Conservation (phyloP, 2,797 vertebrate genomes). For the Ciconia nigra region DNA sequence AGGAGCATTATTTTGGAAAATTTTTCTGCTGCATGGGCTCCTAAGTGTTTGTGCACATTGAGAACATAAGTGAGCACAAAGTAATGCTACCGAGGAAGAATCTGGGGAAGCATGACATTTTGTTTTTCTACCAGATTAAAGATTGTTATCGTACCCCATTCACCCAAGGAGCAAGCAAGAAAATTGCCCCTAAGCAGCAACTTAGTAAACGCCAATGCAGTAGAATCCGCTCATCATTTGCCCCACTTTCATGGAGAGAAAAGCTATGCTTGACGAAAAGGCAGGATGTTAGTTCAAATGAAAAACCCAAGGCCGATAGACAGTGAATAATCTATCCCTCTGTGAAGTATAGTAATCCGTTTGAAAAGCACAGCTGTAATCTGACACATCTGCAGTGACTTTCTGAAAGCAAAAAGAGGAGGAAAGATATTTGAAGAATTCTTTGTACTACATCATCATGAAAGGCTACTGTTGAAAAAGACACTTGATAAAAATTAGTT, state of each 20-base stretch:
- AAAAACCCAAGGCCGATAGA: neutral
- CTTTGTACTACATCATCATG: accelerated
- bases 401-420: neutral
- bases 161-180: neutral
- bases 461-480: neutral
- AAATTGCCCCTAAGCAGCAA: neutral
- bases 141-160: neutral
- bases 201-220: neutral
- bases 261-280: neutral
- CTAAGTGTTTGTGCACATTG: neutral
- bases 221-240: neutral
- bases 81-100: neutral
- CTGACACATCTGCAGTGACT: neutral
- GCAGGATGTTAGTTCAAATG: neutral
- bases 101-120: neutral
- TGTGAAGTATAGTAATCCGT: neutral
- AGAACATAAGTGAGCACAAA: neutral
- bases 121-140: neutral
- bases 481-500: neutral
- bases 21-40: neutral
- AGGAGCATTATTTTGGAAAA: neutral
- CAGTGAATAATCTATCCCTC: neutral
- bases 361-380: neutral
- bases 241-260: neutral
- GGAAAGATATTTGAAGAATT: neutral